These are phyloP conservation scores for Porites cylindrica DNA, from an alignment of 92 coral and sea anemone genomes.

Conservation along the genomic window DNA sequence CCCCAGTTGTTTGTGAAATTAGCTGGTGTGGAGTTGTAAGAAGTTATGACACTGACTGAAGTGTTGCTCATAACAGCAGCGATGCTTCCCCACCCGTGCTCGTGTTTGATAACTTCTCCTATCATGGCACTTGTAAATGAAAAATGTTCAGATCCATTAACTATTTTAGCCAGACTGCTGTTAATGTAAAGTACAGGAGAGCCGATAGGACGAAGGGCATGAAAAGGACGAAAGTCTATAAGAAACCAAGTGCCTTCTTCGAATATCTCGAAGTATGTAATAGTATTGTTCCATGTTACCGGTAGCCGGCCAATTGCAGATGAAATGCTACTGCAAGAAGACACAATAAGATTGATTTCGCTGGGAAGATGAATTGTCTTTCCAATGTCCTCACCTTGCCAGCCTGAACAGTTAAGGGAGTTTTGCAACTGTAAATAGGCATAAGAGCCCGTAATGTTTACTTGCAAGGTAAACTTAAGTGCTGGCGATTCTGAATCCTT, in stretches of 20 bases:
- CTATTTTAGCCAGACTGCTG: constrained; percentile 18
- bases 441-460: constrained; percentile 15
- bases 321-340: constrained; percentile 52
- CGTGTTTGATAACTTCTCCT: constrained; percentile 60
- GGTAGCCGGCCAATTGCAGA: constrained; percentile 62
- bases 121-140: constrained; percentile 44
- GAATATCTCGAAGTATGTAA: constrained; percentile 45
- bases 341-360: constrained; percentile 74
- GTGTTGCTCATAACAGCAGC: constrained; percentile 32
- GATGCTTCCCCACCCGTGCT: constrained; percentile 48
- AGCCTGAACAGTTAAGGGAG: constrained; percentile 34
- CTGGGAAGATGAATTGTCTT: constrained; percentile 76
- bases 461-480: constrained; percentile 28
- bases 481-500: constrained; percentile 56
- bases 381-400: constrained; percentile 87
- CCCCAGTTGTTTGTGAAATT: constrained; percentile 71
- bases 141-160: constrained; percentile 25
- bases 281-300: constrained; percentile 29
- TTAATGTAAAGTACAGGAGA: constrained; percentile 29
- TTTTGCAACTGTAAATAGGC: constrained; percentile 28
- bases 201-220: constrained; percentile 36
- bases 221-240: constrained; percentile 81
- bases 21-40: constrained; percentile 41
- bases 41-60: constrained; percentile 22
- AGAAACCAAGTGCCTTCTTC: constrained; percentile 79